Percentiles rank a stretch among this genome's conserved stretches.
These are phyloP conservation scores for Tauraco hartlaubi DNA, from an alignment of 2,797 vertebrate species.

Conservation along the genomic window DNA sequence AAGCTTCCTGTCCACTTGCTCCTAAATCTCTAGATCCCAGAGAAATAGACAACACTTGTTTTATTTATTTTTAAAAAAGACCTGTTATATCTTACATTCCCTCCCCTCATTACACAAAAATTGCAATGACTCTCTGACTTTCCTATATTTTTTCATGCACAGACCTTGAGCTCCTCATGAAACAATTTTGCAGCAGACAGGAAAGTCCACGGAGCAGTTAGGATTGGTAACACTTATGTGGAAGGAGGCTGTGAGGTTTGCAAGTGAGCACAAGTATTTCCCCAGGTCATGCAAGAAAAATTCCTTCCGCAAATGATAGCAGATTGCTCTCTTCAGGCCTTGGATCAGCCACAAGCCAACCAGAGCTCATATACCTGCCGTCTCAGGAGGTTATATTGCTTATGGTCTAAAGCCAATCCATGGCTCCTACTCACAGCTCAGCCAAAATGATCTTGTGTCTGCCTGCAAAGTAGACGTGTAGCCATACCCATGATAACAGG, in stretches of 20 bases:
- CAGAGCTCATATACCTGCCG: neutral
- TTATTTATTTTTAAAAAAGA: neutral
- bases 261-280: constrained; percentile 8
- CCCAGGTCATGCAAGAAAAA: constrained; percentile 1
- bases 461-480: constrained; percentile 37
- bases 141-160: neutral
- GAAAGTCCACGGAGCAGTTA: neutral
- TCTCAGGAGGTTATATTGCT: neutral
- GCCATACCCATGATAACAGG: constrained; percentile 59
- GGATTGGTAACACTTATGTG: neutral
- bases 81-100: neutral
- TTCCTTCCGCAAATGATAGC: neutral
- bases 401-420: constrained; percentile 16
- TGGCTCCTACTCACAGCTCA: constrained; percentile 10
- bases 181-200: neutral
- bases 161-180: neutral
- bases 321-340: neutral
- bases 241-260: neutral
- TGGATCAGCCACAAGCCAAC: constrained; percentile 4
- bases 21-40: neutral
- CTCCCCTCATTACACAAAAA: neutral
- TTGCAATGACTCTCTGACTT: neutral
- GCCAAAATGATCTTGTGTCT: constrained; percentile 41
- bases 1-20: neutral
- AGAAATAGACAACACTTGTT: neutral